phyloP scores from a whole-genome alignment of 1,140 invertebrate genomes.

The Forficula auricularia region DNA sequence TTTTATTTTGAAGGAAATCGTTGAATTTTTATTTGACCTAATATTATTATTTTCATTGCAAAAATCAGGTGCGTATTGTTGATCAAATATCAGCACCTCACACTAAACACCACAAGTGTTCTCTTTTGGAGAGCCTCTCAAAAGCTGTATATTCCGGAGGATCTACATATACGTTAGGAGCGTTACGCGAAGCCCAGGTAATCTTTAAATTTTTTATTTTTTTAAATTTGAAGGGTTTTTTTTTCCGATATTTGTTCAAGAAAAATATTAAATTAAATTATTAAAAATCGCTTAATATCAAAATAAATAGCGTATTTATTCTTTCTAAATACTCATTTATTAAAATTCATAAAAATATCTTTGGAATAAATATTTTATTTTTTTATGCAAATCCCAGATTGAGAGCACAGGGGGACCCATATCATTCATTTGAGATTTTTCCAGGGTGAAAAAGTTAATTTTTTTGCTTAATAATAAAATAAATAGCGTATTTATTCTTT shows the following conservation, averaged over 20 bases:
- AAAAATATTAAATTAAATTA: not conserved
- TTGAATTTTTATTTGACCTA: no score
- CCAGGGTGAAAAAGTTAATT: no score
- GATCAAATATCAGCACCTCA: conserved; percentile 38
- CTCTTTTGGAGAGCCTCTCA: conserved; percentile 39
- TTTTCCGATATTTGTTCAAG: not conserved
- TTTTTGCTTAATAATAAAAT: no score
- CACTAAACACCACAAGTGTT: conserved; percentile 39
- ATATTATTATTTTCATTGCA: not conserved
- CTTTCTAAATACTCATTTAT: conserved; percentile 3
- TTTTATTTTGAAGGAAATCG: no score
- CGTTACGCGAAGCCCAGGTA: conserved; percentile 44
- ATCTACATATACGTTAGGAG: conserved; percentile 49
- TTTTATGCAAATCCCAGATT: no score
- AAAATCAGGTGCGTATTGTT: conserved; percentile 33
- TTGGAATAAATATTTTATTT: no score
- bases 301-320: not conserved
- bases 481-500: no score
- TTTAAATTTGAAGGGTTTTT: no score
- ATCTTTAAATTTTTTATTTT: no score
- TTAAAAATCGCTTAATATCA: not conserved
- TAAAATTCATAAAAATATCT: no score
- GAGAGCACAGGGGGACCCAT: no score
- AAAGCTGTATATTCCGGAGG: conserved; percentile 41
- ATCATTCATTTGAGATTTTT: no score